Percentiles rank a stretch among this genome's conserved stretches.
Conservation (phyloP, 2,113 vertebrate genomes). For the Anhinga rufa region DNA sequence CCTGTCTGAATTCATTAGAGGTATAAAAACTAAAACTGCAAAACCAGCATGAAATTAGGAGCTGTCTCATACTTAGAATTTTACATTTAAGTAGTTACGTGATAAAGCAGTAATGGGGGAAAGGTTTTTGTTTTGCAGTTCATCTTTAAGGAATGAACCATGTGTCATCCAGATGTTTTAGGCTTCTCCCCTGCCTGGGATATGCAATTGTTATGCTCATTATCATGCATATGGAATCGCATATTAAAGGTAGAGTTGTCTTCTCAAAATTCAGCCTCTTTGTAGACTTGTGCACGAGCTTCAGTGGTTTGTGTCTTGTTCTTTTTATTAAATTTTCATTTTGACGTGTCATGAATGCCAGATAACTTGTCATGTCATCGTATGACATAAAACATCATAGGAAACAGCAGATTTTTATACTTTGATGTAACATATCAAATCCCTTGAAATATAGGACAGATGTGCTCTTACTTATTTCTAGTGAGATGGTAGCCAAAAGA, state of each 20-base stretch:
- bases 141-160: background rate
- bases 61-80: background rate
- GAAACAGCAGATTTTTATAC: background rate
- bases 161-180: background rate
- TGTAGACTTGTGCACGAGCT: fast-evolving
- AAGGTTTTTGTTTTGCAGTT: background rate
- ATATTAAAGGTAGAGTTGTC: background rate
- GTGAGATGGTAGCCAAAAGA: background rate
- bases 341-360: background rate
- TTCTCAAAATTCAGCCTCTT: background rate
- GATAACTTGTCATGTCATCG: background rate
- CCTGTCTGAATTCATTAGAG: background rate
- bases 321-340: background rate
- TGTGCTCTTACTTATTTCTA: background rate
- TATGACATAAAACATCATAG: background rate
- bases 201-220: fast-evolving
- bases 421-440: background rate
- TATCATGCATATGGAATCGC: background rate
- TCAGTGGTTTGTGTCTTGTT: background rate
- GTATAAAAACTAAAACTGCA: background rate
- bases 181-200: background rate
- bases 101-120: background rate
- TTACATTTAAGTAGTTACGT: background rate
- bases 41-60: background rate
- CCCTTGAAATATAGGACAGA: background rate